Evolutionary conservation across 2,113 vertebrate genomes (phyloP), one percentile per base, ranked within the genome.

Genomic region (Anarhynchus alexandrinus): DNA sequence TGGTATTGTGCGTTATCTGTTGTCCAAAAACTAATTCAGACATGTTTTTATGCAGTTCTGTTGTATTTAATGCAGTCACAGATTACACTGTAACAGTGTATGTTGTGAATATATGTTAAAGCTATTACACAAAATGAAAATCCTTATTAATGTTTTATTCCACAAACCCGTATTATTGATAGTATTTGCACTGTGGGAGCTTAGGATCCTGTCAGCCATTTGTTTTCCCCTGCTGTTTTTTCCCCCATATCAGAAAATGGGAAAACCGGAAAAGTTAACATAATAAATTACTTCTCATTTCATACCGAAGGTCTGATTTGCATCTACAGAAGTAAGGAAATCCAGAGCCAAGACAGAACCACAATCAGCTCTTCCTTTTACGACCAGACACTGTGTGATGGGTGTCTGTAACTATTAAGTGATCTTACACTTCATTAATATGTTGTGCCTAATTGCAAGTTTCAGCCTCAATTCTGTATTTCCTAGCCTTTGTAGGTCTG

Each of bases 351-450:
- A 94, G 93, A 88, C 17, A 91, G 91, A 95, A 95, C 87, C 74
- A 55, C 82, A 91, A 77, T 83, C 89, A 96, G 94, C 74, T 95
- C 97, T 97, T 97, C 95, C 96, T 97, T 85, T 86, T 70, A 88
- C 70, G 97, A 97, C 97, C 96, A 97, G 96, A 51, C 97, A 97
- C 96, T 97, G 96, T 94, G 90, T 91, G 93, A 91, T 61, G 74
- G 47, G 94, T 97, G 96, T 97, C 97, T 97, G 94, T 82, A 67
- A 82, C 84, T 93, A 87, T 87, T 43, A 95, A 94, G 95, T 96
- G 95, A 97, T 93, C 96, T 97, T 96, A 96, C 71, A 94, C 82
- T 83, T 94, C 62, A 62, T 93, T 11, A 80, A 51, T 88, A 42
- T 74, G 78, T 90, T 82, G 94, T 96, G 93, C 96, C 96, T 97